Evolutionary conservation across 2,113 vertebrate genomes (phyloP).

Genomic region (Fregata magnificens): DNA sequence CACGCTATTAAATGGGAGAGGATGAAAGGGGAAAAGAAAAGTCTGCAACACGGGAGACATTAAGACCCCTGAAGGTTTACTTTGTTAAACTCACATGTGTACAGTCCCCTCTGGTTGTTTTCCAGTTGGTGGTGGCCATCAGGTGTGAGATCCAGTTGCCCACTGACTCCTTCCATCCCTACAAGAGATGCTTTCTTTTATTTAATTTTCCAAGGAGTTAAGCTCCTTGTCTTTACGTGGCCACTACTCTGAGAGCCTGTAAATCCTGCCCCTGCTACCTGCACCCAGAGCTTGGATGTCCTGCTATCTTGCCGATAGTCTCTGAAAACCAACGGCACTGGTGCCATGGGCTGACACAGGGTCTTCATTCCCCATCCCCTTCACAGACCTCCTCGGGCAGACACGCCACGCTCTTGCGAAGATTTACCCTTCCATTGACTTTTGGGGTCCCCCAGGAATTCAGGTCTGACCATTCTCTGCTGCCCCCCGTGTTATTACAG

Average conservation of each 20-base stretch:
- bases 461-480: no score
- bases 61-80: neutral
- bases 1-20: neutral
- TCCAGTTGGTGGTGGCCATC: neutral
- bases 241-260: neutral
- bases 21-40: neutral
- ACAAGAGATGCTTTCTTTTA: neutral
- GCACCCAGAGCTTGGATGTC: neutral
- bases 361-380: neutral
- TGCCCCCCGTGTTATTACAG: neutral
- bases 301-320: fast-evolving
- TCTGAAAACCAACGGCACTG: neutral
- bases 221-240: neutral
- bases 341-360: neutral
- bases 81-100: neutral
- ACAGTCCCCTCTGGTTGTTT: neutral
- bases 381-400: neutral
- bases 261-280: neutral
- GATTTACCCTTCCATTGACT: neutral
- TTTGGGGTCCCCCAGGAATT: neutral
- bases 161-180: neutral
- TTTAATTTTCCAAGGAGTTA: neutral
- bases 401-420: neutral
- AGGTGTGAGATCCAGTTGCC: neutral
- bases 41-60: fast-evolving